Conservation (phyloP, 2,113 vertebrate genomes). For the Ascaphus truei region DNA sequence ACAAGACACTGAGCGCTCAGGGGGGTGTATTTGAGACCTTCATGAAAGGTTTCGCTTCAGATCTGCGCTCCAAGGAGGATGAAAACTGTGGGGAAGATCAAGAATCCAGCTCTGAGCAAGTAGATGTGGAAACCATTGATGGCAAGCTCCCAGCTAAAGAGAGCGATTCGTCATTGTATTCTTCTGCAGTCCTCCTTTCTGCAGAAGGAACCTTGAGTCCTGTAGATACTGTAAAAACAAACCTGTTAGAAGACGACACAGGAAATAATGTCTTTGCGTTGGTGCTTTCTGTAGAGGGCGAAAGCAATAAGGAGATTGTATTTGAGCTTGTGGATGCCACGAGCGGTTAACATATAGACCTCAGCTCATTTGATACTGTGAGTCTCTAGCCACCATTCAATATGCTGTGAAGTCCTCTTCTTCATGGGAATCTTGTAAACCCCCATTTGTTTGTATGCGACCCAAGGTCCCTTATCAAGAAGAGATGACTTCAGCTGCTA, state of each 20-base stretch:
- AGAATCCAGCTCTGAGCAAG: not conserved
- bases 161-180: not conserved
- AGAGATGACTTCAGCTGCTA: no score
- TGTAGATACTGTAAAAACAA: not conserved
- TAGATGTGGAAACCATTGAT: not conserved
- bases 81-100: not conserved
- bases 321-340: not conserved
- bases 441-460: no score
- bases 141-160: not conserved
- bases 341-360: no score
- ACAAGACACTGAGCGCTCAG: not conserved
- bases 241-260: not conserved
- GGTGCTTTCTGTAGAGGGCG: not conserved
- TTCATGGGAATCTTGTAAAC: no score
- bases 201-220: not conserved
- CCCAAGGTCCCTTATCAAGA: no score
- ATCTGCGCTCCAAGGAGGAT: not conserved
- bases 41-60: not conserved
- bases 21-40: not conserved
- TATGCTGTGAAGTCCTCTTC: no score
- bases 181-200: not conserved
- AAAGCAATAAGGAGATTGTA: not conserved
- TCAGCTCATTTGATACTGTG: no score
- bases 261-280: not conserved
- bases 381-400: no score